Base-by-base conservation (phyloP, 2,888 invertebrate genomes). In the Sphecodes monilicornis region DNA sequence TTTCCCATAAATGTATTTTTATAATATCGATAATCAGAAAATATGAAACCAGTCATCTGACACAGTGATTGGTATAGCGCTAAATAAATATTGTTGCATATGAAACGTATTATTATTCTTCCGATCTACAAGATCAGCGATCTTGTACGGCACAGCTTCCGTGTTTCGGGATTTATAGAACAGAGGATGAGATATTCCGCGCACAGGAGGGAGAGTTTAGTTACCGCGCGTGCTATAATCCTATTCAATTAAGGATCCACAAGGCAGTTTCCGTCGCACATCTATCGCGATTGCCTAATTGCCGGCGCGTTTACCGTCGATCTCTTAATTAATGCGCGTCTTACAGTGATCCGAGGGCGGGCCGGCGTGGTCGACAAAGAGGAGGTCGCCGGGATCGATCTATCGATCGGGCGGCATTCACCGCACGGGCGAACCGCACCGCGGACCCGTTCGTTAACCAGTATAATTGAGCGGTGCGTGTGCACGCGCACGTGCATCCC, bases 311-410 rank as follows among this genome's bases (percentile, higher is more conserved):
- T 89, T 82, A 76, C 82, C 76, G 79, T 78, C 89, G 84, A 89
- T 90, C 86, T 89, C 88, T 90, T 89, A 89, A 89, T 89, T 89
- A 89, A 87, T 83, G 82, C 84, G 76, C 84, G 79, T 89, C 87
- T 89, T 85, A 83, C 54, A 57, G 76, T 64, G 85, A 82, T 82
- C 71, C 71, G 41, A 39, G 32, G 66, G 43, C 60, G 16, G 16
- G 29, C 8, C 66, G 70, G 43, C 29, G 29, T 36, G 29, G 32
- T 68, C 76, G 76, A 74, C 86, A 86, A 84, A 82, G 84, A 80
- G 77, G 43, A 69, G 66, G 82, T 86, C 86, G 77, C 75, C 77
- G 46, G 29, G 74, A 78, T 80, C 78, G 78, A 78, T 74, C 71
- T 60, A 82, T 86, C 77, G 81, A 83, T 80, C 75, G 57, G 57